A percentile compares a stretch with the other conserved stretches of the same genome.
These are phyloP conservation scores for Nerophis lumbriciformis DNA, from an alignment of 2,113 vertebrate genomes.

Conservation along the genomic window DNA sequence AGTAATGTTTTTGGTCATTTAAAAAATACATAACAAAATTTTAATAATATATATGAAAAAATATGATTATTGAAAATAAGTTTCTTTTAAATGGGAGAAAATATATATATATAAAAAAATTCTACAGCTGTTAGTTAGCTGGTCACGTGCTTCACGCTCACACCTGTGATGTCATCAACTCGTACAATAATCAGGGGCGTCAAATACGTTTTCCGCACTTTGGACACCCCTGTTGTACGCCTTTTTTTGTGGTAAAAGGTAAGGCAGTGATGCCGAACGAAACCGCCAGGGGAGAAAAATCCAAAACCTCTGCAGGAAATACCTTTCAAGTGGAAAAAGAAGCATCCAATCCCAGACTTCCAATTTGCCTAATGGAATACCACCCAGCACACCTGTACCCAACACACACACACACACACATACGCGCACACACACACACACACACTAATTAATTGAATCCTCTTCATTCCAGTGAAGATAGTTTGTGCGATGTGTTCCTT, in stretches of 20 bases:
- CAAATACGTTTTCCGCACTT: too few species aligned
- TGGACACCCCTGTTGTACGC: not conserved
- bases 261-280: slow-evolving; percentile 48
- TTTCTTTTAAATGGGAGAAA: too few species aligned
- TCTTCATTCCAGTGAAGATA: slow-evolving; percentile 51
- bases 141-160: too few species aligned
- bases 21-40: too few species aligned
- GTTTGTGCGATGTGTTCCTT: slow-evolving; percentile 16
- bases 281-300: not conserved
- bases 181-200: not conserved
- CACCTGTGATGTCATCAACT: slow-evolving; percentile 39
- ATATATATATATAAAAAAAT: too few species aligned
- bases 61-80: too few species aligned
- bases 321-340: slow-evolving; percentile 26
- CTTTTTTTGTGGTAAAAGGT: slow-evolving; percentile 10
- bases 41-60: too few species aligned
- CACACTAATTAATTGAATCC: slow-evolving; percentile 17
- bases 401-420: slow-evolving; percentile 17
- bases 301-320: slow-evolving; percentile 34
- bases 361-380: slow-evolving; percentile 58
- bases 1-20: too few species aligned
- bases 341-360: slow-evolving; percentile 12
- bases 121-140: too few species aligned
- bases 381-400: slow-evolving; percentile 31
- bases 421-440: too few species aligned